phyloP scores from a whole-genome alignment of 1,140 invertebrate species.

The Drosophila cardini region DNA sequence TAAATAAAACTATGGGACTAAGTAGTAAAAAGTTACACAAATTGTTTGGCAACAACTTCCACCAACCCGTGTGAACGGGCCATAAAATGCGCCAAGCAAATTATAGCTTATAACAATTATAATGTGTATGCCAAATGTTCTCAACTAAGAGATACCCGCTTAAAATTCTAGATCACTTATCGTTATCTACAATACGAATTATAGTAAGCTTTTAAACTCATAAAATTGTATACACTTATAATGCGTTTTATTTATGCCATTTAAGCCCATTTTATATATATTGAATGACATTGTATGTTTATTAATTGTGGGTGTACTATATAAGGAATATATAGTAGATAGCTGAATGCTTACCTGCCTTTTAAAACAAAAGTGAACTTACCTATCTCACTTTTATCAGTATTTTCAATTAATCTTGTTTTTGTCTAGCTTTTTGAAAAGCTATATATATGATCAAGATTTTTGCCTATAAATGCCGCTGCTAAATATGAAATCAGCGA shows the following conservation, averaged over 20 bases:
- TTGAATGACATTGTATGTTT: background rate
- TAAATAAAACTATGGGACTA: too few relatives aligned
- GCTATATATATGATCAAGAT: background rate
- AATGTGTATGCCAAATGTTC: background rate
- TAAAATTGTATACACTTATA: background rate
- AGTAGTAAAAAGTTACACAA: too few relatives aligned
- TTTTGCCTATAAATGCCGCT: conserved; percentile 47
- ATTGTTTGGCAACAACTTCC: too few relatives aligned
- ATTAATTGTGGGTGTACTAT: background rate
- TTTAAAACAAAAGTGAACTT: too few relatives aligned
- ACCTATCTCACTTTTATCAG: conserved; percentile 10
- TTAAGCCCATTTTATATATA: background rate
- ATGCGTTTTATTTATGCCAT: background rate
- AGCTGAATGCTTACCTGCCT: background rate
- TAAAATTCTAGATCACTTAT: background rate
- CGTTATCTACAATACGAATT: too few relatives aligned
- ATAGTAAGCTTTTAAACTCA: background rate
- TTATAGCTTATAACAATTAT: too few relatives aligned
- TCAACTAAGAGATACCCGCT: background rate
- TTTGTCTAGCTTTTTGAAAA: background rate
- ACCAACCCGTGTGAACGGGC: too few relatives aligned
- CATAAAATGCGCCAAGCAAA: too few relatives aligned
- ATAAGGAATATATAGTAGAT: background rate
- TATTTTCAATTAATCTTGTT: conserved; percentile 19
- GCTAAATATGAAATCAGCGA: conserved; percentile 5